Base-by-base conservation (phyloP, 2,113 vertebrate species). In the Prionailurus bengalensis region DNA sequence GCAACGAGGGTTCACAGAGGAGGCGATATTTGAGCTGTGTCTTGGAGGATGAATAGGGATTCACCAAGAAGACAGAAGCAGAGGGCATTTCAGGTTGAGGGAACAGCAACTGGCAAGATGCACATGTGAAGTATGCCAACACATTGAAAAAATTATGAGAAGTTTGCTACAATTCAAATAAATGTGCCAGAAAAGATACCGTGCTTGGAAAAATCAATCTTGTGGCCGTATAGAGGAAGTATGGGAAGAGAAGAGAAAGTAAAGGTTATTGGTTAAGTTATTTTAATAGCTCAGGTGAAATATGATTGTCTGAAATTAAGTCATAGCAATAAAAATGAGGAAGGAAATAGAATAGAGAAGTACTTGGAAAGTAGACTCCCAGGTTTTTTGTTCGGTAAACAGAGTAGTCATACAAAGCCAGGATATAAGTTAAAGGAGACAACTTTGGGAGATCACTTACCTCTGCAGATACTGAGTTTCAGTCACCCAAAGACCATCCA, bases 71-170 rank as follows among this genome's bases (percentile, higher is more conserved):
- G 33, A 42, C 63, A 88, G 70, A 91, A 33, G 29, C 33, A 73
- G 33, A 61, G 74, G 82, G 65, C 29, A 84, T 84, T 79, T 48
- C 17, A 79, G 74, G 29, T 48, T 4, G 9, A 80, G 10, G 27
- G 1, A 83, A 31, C 23, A 95, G 33, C 68, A 39, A 10, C 7
- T 80, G 89, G 74, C 82, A 55, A 91, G 61, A 85, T 36, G 42
- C 8, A 42, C 39, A 7, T 7, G 11, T 76, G 58, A 80, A n/a
- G 25, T 15, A 29, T 45, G 13, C 29, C 33, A 63, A 71, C 42
- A 29, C 16, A 12, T 73, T 95, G 71, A 76, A 89, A 88, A 80
- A 93, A 88, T 80, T 61, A 78, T 74, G 68, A 91, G 63, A 96
- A 48, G 23, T 68, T 74, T 61, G 17, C 42, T 74, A 29, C 73